A percentile compares a stretch with the other conserved stretches of the same genome.
These are phyloP conservation scores for Marmota flaviventris DNA, from an alignment of 2,113 vertebrate species.

Conservation along the genomic window DNA sequence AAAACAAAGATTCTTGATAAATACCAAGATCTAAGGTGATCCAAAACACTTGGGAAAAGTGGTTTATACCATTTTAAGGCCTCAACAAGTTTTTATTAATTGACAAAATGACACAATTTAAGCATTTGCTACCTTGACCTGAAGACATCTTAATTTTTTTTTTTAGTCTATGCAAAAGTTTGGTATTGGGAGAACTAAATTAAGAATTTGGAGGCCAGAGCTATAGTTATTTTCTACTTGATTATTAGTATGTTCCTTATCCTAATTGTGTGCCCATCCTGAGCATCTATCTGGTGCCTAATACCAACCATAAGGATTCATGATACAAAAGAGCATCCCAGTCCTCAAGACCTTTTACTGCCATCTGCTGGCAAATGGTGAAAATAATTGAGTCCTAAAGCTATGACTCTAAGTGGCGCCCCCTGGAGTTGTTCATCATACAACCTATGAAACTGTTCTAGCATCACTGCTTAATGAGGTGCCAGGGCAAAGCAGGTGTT, in stretches of 20 bases:
- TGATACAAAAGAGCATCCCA: neutral
- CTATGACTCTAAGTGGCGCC: neutral
- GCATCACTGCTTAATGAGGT: neutral
- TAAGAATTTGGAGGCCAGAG: neutral
- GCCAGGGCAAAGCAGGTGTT: neutral
- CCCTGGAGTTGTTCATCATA: conserved; percentile 26
- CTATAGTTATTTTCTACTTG: neutral
- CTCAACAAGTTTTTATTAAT: neutral
- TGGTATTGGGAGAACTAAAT: neutral
- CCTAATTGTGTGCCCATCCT: neutral
- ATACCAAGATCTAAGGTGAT: neutral
- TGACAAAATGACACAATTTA: neutral
- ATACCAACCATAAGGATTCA: neutral
- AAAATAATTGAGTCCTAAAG: neutral
- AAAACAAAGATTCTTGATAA: neutral
- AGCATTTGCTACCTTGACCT: neutral
- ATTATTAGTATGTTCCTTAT: neutral
- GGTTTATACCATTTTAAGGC: accelerated
- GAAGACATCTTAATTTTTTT: neutral
- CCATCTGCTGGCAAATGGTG: neutral
- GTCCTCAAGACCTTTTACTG: neutral
- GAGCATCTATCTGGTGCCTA: neutral
- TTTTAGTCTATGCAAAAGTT: neutral
- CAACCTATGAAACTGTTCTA: neutral
- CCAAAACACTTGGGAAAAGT: neutral